Evolutionary conservation across 1,140 invertebrate species (phyloP), one percentile per base, ranked within the genome.

Genomic region (Bombus sylvicola): DNA sequence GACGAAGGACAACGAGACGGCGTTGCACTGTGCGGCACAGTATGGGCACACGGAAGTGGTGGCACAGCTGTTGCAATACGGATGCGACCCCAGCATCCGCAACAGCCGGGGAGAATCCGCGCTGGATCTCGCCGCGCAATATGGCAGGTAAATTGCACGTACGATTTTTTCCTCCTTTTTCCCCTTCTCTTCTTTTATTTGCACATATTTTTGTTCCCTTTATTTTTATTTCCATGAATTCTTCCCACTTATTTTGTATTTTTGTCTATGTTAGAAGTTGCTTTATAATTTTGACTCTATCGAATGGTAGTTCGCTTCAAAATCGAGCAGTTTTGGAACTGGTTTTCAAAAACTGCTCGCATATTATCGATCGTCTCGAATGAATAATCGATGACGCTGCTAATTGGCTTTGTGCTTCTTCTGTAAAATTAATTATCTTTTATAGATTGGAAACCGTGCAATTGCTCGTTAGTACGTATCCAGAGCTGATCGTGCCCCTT

Each of bases 11-110:
- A 97, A 98, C 91, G 99, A 99, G 94, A 99, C 99, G 39, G 97
- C 99, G 25, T 95, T 99, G 86, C 98, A 99, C 93, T 98, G 98
- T 94, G 98, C 99, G 1, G 97, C 98, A 77, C 98, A 99, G 94
- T 99, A 99, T 95, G 99, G 99, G 15, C 98, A 99, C 94, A 97
- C 97, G 75, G 97, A 97, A 83, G 98, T 99, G n/a, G 97, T 99
- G 73, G 96, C 96, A 57, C 96, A 98, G 91, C 96, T 99, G 87
- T 95, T 99, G 80, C 96, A 98, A 88, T 96, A 98, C 90, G 97
- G 97, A 87, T 98, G 98, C 88, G 98, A 99, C 96, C 98, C 98
- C 41, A 97, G 97, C 87, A 97, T 99, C 90, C 96, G 97, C 68
- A 99, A 99, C 95, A 97, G 96, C 81, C 97, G 97, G 72, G 98